Conservation (phyloP, 2,113 vertebrate genomes). For the Pseudolaguvia tuberculata region DNA sequence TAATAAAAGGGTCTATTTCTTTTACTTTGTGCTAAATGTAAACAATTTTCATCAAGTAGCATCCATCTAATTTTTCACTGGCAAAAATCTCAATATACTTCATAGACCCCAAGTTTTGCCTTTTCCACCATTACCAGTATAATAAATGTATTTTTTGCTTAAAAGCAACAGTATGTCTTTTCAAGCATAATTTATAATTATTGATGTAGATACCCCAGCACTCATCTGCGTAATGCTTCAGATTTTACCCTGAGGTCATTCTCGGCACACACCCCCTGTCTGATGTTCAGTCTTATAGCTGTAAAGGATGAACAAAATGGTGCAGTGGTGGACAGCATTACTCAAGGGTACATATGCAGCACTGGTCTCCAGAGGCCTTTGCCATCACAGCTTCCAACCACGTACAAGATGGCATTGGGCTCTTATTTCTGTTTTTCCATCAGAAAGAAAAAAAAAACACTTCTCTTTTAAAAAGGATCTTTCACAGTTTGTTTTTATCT, state of each 20-base stretch:
- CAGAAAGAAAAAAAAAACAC: slow-evolving; percentile 21
- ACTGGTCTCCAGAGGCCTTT: slow-evolving; percentile 32
- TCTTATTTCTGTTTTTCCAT: slow-evolving; percentile 52
- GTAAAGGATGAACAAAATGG: slow-evolving; percentile 46
- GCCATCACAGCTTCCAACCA: slow-evolving; percentile 37
- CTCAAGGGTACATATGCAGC: slow-evolving; percentile 41
- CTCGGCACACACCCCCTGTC: slow-evolving; percentile 8
- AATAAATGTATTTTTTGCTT: too few species aligned
- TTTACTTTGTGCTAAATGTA: background rate
- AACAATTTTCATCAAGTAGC: background rate
- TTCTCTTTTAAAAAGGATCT: slow-evolving; percentile 42
- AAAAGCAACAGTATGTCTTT: background rate
- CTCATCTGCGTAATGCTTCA: slow-evolving; percentile 10
- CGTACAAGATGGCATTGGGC: slow-evolving; percentile 6
- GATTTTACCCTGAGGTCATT: slow-evolving; percentile 26
- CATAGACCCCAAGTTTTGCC: background rate
- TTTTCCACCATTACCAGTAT: slow-evolving; percentile 3
- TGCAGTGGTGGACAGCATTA: slow-evolving; percentile 34
- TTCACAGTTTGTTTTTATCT: slow-evolving; percentile 25
- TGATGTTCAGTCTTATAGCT: slow-evolving; percentile 43
- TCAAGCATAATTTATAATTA: background rate
- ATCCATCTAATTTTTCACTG: too few species aligned
- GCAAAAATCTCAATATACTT: background rate
- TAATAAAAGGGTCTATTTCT: background rate
- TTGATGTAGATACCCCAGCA: background rate